Evolutionary conservation across 2,888 invertebrate genomes (phyloP), one percentile per base, ranked within the genome.

Genomic region (Sialis fuliginosa): DNA sequence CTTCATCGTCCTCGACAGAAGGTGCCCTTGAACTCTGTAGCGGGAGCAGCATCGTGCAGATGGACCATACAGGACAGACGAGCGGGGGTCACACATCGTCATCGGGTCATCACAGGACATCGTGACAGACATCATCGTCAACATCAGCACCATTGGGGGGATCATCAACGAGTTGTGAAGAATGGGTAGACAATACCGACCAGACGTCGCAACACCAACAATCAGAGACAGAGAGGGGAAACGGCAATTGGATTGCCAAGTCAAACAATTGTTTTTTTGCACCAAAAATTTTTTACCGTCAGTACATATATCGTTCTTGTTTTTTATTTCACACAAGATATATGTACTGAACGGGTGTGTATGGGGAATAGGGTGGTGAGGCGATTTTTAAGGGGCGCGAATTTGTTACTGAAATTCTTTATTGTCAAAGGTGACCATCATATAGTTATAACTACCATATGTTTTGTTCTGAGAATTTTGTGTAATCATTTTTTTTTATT

Each of bases 1-100:
- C 97, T 75, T 88, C 88, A 79, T 98, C 97, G 79, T 98, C 95
- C 81, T 92, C 90, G 73, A 96, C 85, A 71, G 89, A 86, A 70
- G 91, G 88, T 67, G 83, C 81, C 67, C 81, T 77, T 70, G 84
- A 82, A 75, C 80, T 82, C 84, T 85, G 80, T 49, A 43, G 53
- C 52, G 47, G 55, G 53, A 41, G 52, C 51, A 49, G 51, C 53
- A 51, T 53, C 53, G 54, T 54, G 56, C 56, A 53, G 54, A 56
- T 56, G 54, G 57, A 55, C 56, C 57, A 51, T 52, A 22, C 49
- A 53, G 46, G 53, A 50, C 53, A 44, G 45, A 47, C 51, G 52
- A 50, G 46, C 46, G 49, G 50, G 33, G 48, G 42, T 47, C 40
- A 48, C 42, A 50, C 49, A 47, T 43, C 46, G 50, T 50, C 48